Percentiles rank a stretch among this genome's conserved stretches.
Conservation (phyloP, 2,888 invertebrate genomes). For the Caenorhabditis wallacei region DNA sequence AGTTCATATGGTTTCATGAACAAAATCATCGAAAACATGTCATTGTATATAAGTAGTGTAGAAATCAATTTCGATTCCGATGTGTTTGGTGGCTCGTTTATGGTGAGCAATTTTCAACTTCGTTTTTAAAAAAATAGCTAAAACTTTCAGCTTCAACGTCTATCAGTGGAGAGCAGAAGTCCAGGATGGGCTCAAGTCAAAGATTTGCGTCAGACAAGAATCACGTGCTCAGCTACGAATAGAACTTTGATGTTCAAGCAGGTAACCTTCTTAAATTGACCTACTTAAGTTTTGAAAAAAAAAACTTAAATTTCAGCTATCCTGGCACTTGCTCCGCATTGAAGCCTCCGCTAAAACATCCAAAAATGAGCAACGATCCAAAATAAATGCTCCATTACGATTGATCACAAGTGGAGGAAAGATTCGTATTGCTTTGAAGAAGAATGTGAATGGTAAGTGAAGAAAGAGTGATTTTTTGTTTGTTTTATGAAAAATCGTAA, state of each 20-base stretch:
- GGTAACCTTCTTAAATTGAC: slow-evolving; percentile 69
- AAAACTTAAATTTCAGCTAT: slow-evolving; percentile 85
- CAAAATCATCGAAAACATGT: slow-evolving; percentile 94
- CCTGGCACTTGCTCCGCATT: slow-evolving; percentile 94
- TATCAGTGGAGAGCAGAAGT: slow-evolving; percentile 94
- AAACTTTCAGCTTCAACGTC: slow-evolving; percentile 90
- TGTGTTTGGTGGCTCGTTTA: slow-evolving; percentile 95
- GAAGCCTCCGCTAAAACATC: slow-evolving; percentile 74
- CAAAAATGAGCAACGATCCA: slow-evolving; percentile 69
- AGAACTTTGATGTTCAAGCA: slow-evolving; percentile 96
- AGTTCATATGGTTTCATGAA: slow-evolving; percentile 90
- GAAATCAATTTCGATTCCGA: slow-evolving; percentile 95
- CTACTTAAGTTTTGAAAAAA: neutral
- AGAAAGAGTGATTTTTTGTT: too few species aligned
- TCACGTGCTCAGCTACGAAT: slow-evolving; percentile 92
- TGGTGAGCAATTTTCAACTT: too few species aligned
- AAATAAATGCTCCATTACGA: slow-evolving; percentile 88
- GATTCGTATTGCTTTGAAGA: slow-evolving; percentile 96
- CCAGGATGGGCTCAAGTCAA: slow-evolving; percentile 91
- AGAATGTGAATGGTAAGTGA: slow-evolving; percentile 84
- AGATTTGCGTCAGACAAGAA: slow-evolving; percentile 92
- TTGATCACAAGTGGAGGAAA: slow-evolving; percentile 95
- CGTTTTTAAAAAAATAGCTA: too few species aligned
- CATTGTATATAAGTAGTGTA: slow-evolving; percentile 95
- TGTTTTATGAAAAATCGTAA: neutral